phyloP scores from a whole-genome alignment of 2,113 vertebrate genomes.

The Bujurquina vittata region DNA sequence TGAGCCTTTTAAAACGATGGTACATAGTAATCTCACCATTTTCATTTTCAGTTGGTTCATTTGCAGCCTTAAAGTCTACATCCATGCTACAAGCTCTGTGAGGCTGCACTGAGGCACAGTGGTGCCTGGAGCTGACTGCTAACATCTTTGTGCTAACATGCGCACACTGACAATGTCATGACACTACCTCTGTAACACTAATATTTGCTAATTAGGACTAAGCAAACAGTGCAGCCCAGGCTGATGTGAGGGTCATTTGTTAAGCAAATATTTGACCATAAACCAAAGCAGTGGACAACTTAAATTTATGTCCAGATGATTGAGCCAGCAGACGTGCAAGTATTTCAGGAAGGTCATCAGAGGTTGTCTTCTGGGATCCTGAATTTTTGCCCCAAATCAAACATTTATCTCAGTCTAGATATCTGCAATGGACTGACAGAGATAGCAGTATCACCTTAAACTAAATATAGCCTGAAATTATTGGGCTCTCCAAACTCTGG shows the following conservation, averaged over 20 bases:
- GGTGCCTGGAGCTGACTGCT: neutral
- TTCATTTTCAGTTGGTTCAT: neutral
- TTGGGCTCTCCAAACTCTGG: neutral
- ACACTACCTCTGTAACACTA: neutral
- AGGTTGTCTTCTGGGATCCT: neutral
- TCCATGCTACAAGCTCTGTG: neutral
- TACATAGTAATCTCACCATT: neutral
- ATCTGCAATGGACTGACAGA: neutral
- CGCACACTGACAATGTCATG: neutral
- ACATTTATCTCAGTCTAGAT: neutral
- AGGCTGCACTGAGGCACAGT: neutral
- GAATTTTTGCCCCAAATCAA: neutral
- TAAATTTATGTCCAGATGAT: neutral
- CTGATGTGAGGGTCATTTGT: neutral
- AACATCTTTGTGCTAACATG: neutral
- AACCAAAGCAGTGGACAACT: neutral
- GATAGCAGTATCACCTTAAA: neutral
- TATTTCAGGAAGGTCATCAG: neutral
- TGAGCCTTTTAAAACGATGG: neutral
- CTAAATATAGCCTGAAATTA: neutral
- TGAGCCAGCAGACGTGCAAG: neutral
- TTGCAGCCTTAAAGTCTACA: neutral
- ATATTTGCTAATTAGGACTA: conserved; percentile 10
- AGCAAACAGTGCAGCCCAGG: neutral
- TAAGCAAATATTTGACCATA: neutral